phyloP scores from a whole-genome alignment of 2,797 vertebrate species.

The Sebastiscus albofasciatus region DNA sequence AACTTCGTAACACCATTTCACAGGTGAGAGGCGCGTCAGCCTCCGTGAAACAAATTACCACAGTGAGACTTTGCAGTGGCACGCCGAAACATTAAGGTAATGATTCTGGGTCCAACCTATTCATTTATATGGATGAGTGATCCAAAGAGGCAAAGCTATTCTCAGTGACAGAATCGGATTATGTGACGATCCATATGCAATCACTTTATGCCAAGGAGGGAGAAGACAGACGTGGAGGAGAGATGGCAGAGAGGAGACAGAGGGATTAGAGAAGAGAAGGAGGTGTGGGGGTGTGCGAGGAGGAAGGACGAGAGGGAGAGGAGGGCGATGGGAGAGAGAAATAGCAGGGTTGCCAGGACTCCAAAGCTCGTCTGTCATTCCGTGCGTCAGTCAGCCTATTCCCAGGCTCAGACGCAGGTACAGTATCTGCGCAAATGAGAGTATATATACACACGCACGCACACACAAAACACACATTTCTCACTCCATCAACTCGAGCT shows the following conservation, averaged over 20 bases:
- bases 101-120: slow-evolving; percentile 37
- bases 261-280: slow-evolving; percentile 56
- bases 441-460: slow-evolving; percentile 9
- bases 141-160: slow-evolving; percentile 61
- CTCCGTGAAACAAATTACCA: slow-evolving; percentile 58
- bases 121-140: slow-evolving; percentile 49
- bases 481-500: slow-evolving; percentile 33
- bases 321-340: slow-evolving; percentile 52
- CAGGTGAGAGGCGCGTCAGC: slow-evolving; percentile 63
- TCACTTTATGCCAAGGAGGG: slow-evolving; percentile 66
- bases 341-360: slow-evolving; percentile 76
- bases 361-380: slow-evolving; percentile 78
- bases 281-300: slow-evolving; percentile 54
- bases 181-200: slow-evolving; percentile 71
- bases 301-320: slow-evolving; percentile 30
- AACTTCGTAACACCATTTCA: slow-evolving; percentile 60
- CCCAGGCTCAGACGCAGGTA: slow-evolving; percentile 78
- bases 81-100: slow-evolving; percentile 36
- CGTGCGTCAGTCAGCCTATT: slow-evolving; percentile 84
- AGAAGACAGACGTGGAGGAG: slow-evolving; percentile 63
- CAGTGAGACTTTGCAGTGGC: slow-evolving; percentile 23
- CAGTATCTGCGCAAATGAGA: slow-evolving; percentile 65
- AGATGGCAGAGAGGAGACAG: slow-evolving; percentile 52
- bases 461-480: slow-evolving; percentile 34
- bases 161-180: slow-evolving; percentile 72